These are phyloP conservation scores for Kryptolebias marmoratus DNA, from an alignment of 2,113 vertebrate genomes.

Conservation along the genomic window DNA sequence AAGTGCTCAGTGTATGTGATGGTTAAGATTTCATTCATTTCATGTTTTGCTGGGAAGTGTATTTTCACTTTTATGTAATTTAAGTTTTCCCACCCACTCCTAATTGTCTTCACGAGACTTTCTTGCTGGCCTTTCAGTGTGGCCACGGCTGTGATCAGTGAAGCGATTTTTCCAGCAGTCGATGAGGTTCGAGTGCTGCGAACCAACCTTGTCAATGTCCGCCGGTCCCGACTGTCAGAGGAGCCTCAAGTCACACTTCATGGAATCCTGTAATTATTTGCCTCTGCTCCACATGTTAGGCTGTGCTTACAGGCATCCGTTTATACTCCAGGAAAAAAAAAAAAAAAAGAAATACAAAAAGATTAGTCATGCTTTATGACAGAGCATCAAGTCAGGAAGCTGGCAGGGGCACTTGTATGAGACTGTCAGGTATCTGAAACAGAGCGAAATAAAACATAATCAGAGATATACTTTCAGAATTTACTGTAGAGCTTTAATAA, in stretches of 20 bases:
- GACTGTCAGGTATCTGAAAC: neutral
- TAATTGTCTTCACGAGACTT: conserved; percentile 4
- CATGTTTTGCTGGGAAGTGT: neutral
- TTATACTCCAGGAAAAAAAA: conserved; percentile 6
- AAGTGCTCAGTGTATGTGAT: too few species aligned
- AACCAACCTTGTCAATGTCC: conserved; percentile 26
- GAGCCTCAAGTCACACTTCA: conserved; percentile 32
- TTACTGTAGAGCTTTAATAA: conserved; percentile 18
- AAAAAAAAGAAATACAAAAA: neutral
- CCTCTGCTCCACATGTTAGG: conserved; percentile 11
- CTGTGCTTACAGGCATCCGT: neutral
- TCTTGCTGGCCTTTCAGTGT: neutral
- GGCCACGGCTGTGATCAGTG: conserved; percentile 18
- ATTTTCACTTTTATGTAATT: neutral
- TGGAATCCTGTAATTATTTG: conserved; percentile 37
- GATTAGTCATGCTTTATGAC: conserved; percentile 25
- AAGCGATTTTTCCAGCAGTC: conserved; percentile 15
- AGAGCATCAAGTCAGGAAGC: neutral
- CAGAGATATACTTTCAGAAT: neutral
- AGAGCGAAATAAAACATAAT: conserved; percentile 4
- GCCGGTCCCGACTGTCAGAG: conserved; percentile 22
- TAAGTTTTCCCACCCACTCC: neutral
- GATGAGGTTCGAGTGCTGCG: conserved; percentile 25
- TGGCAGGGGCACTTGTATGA: neutral
- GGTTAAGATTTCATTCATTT: too few species aligned